These are phyloP conservation scores for Acestrorhynchus altus DNA, from an alignment of 2,797 vertebrate species.

Conservation along the genomic window DNA sequence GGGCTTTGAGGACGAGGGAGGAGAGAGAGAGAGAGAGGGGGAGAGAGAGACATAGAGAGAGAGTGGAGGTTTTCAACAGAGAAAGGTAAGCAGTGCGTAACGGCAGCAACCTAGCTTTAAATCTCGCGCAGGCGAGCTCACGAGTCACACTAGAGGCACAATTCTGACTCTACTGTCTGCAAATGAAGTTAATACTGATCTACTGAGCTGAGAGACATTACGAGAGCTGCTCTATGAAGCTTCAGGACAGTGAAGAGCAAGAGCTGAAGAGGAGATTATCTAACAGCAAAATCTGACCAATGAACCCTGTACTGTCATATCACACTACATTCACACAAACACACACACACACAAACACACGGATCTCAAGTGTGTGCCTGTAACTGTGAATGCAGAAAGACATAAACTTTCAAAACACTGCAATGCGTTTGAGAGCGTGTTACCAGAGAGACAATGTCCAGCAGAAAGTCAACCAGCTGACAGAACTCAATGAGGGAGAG, in stretches of 20 bases:
- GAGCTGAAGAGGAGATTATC: not conserved
- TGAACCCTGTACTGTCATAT: too few species aligned
- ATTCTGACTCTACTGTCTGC: not conserved
- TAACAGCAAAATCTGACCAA: not conserved
- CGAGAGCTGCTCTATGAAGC: not conserved
- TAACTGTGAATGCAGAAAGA: too few species aligned
- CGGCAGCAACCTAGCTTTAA: constrained; percentile 56
- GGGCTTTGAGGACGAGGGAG: constrained; percentile 87
- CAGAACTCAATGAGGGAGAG: constrained; percentile 93
- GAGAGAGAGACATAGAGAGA: constrained; percentile 90
- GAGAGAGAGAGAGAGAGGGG: constrained; percentile 87
- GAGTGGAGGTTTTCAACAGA: constrained; percentile 92
- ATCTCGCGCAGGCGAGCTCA: not conserved
- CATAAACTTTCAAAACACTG: too few species aligned
- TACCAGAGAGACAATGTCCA: constrained; percentile 98
- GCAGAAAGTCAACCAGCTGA: constrained; percentile 94
- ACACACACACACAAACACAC: constrained; percentile 29
- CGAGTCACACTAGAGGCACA: constrained; percentile 15
- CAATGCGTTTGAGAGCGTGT: not conserved
- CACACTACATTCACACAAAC: not conserved
- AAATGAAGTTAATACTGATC: not conserved
- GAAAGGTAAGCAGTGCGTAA: constrained; percentile 81
- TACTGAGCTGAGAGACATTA: not conserved
- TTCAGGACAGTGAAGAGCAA: not conserved
- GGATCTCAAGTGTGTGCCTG: too few species aligned